Evolutionary conservation across 1,140 invertebrate genomes (phyloP).

Genomic region (Panulirus ornatus): DNA sequence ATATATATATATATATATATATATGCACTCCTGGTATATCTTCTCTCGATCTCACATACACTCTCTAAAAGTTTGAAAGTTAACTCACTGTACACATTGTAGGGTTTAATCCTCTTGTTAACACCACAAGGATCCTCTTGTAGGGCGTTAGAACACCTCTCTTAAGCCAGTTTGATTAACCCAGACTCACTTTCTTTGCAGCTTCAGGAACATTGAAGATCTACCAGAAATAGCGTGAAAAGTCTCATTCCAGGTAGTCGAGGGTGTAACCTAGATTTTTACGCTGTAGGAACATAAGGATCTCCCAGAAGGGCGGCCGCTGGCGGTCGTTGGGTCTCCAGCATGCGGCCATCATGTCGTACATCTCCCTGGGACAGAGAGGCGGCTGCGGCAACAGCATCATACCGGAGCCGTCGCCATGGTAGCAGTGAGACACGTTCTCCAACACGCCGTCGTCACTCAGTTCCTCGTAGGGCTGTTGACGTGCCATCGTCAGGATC

Average conservation of each 20-base stretch:
- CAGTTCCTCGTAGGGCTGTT: constrained; percentile 88
- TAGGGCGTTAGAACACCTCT: not conserved
- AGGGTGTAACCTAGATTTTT: constrained; percentile 78
- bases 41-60: not conserved
- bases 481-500: constrained; percentile 89
- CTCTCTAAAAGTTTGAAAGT: not conserved
- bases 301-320: constrained; percentile 90
- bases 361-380: constrained; percentile 89
- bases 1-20: too few species aligned
- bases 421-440: constrained; percentile 86
- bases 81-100: not conserved
- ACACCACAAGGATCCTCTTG: not conserved
- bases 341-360: constrained; percentile 93
- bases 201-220: not conserved
- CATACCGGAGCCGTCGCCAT: constrained; percentile 80
- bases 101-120: not conserved
- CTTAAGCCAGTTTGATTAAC: not conserved
- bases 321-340: constrained; percentile 89
- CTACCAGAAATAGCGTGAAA: too few species aligned
- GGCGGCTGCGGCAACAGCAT: constrained; percentile 83
- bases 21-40: too few species aligned
- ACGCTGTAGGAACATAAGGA: constrained; percentile 91
- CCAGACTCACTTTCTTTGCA: not conserved
- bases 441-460: constrained; percentile 89
- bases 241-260: constrained; percentile 26